Base-by-base conservation (phyloP, 2,888 invertebrate species). In the Drosophila pegasa region DNA sequence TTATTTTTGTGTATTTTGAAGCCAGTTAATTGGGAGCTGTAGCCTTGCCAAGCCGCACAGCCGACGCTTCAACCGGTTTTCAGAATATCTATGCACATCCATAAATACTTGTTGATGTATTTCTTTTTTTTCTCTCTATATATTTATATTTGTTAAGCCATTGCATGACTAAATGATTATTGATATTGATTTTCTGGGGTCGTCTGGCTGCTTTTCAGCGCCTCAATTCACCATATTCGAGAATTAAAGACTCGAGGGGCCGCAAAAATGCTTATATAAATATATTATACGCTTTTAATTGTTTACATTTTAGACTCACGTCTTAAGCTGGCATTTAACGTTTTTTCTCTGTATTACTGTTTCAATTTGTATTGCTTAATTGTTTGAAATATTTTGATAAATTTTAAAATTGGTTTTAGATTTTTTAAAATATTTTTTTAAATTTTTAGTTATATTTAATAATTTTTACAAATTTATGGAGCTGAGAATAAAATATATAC, bases 1-100 rank as follows among this genome's bases (percentile, higher is more conserved):
- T 63, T 55, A 48, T 41, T 61, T 48, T 10, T n/a, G 29, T 38
- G 27, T 37, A 47, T 10, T 38, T 7, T 45, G 48, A 31, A 35
- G 37, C 40, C 50, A 35, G 22, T 45, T 61, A 58, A 69, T 69
- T 74, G 54, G 59, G 50, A 50, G 57, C 43, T 50, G 35, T 58
- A 73, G 68, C 73, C 73, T 73, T 73, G 59, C 52, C 33, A 50
- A 40, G 40, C 37, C 9, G 38, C 25, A n/a, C 41, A 55, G 38
- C 31, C 40, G 57, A 50, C 29, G 56, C 29, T 25, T 38, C 54
- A 73, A 74, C 73, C 74, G 69, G 73, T 74, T 69, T 48, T 27
- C 12, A 73, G 45, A 54, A 69, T 57, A 7, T 27, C 33, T 45
- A 38, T 55, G 50, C 33, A 67, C 60, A 58, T 58, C 54, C 55